Evolutionary conservation across 1,140 invertebrate genomes (phyloP).

Genomic region (Amphibalanus amphitrite): DNA sequence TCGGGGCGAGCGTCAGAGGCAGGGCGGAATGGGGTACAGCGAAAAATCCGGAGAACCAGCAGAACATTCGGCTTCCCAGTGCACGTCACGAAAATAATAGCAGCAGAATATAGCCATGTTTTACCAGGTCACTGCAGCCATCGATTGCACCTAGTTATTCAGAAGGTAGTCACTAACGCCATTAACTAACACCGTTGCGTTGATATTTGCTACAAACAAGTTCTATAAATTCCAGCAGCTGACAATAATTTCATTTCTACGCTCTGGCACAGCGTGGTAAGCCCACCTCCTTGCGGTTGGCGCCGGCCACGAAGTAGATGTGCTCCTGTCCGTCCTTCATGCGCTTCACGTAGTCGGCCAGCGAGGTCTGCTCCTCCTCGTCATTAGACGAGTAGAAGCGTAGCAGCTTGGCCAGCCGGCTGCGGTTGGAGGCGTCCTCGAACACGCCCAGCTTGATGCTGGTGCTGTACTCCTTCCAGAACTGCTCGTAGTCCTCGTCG

Average conservation of each 20-base stretch:
- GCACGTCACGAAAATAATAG: too few relatives aligned
- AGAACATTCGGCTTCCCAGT: too few relatives aligned
- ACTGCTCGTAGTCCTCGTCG: conserved; percentile 75
- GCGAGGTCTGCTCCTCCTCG: conserved; percentile 44
- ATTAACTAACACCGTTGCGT: too few relatives aligned
- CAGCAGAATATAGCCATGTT: too few relatives aligned
- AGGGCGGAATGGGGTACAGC: background rate
- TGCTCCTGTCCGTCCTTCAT: conserved; percentile 96
- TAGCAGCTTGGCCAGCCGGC: conserved; percentile 82
- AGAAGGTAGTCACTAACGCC: too few relatives aligned
- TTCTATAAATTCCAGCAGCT: too few relatives aligned
- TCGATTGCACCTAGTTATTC: too few relatives aligned
- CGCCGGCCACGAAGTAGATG: conserved; percentile 93
- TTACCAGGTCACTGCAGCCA: too few relatives aligned
- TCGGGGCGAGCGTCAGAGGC: conserved; percentile 4
- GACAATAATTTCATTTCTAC: too few relatives aligned
- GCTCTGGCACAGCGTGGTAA: too few relatives aligned
- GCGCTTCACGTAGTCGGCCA: conserved; percentile 77
- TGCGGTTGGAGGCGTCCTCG: conserved; percentile 92
- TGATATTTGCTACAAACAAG: too few relatives aligned
- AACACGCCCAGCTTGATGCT: conserved; percentile 91
- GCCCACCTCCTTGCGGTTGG: conserved; percentile 56
- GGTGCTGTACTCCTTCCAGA: conserved; percentile 99
- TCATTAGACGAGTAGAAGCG: conserved; percentile 73
- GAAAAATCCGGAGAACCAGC: conserved; percentile 1